A percentile compares a stretch with the other conserved stretches of the same genome.
phyloP scores from a whole-genome alignment of 1,140 invertebrate genomes.

The Pissodes strobi region DNA sequence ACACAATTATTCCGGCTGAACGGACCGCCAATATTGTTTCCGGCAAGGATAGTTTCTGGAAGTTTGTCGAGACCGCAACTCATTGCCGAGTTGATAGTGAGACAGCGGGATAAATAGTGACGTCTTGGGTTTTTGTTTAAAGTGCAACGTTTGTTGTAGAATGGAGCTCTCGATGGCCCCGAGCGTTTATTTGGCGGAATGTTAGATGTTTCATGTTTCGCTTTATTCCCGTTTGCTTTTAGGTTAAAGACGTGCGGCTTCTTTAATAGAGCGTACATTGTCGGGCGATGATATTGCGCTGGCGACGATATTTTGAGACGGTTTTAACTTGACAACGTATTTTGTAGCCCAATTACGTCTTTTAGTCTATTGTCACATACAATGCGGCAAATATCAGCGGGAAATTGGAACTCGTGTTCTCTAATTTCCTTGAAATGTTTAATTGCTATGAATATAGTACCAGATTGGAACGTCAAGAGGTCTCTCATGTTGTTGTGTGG shows the following conservation, averaged over 20 bases:
- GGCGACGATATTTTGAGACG: conserved; percentile 3
- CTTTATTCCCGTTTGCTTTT: conserved; percentile 21
- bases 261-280: conserved; percentile 22
- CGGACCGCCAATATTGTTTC: conserved; percentile 34
- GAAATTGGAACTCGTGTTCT: too few relatives aligned
- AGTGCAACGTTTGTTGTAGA: conserved; percentile 26
- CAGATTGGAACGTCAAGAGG: too few relatives aligned
- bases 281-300: neutral
- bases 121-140: conserved; percentile 18
- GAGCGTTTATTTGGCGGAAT: conserved; percentile 19
- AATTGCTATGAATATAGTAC: too few relatives aligned
- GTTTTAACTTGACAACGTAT: neutral
- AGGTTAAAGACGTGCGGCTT: conserved; percentile 24
- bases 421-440: too few relatives aligned
- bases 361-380: too few relatives aligned
- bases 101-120: conserved; percentile 27
- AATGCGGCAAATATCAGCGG: too few relatives aligned
- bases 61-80: conserved; percentile 32
- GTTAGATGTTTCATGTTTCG: conserved; percentile 8
- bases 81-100: conserved; percentile 26
- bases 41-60: conserved; percentile 30
- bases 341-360: too few relatives aligned
- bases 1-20: conserved; percentile 35
- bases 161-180: conserved; percentile 12
- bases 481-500: too few relatives aligned